Base-by-base conservation (phyloP, 2,797 vertebrate species). In the Silurus lanzhouensis region DNA sequence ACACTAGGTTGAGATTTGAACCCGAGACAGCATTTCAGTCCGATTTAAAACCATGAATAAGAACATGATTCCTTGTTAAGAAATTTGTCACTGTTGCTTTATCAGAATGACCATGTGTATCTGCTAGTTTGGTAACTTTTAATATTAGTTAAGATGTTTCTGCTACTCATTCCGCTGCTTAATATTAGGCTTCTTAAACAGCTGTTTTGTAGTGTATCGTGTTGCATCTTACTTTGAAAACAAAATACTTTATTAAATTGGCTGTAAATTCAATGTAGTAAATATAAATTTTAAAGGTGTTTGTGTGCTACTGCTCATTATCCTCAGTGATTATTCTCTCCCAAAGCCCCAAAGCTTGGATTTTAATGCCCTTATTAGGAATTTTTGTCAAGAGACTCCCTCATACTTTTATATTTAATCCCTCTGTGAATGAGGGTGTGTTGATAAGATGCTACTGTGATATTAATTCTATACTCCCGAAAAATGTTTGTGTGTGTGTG, bases 281-380 rank as follows among this genome's bases (percentile, higher is more conserved):
- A 58, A 57, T 27, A 31, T n/a, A 57, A 57, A 75, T 38, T 75
- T n/a, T 27, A 57, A 19, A 27, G 9, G 52, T 57, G 6, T 27
- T 57, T 84, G 80, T 82, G 58, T 83, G 81, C 44, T 67, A 72
- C 38, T 70, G 70, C 44, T 48, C 22, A 68, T 84, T 84, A 55
- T 57, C 76, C 19, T 71, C 19, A 57, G 81, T 44, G 76, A 57
- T 60, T 44, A 77, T 84, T 52, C 9, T 66, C 85, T 85, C 81
- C 82, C 67, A 87, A 66, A 80, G 82, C 57, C 86, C 67, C n/a
- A n/a, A n/a, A n/a, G 44, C 46, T 71, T 46, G 72, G 61, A 72
- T 71, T 83, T 66, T 81, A 81, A 64, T 7, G 60, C 66, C 88
- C 87, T 84, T 87, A 90, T 87, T 88, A 83, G 87, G 89, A 84